Evolutionary conservation across 2,113 vertebrate species (phyloP).

Genomic region (Mohoua ochrocephala): DNA sequence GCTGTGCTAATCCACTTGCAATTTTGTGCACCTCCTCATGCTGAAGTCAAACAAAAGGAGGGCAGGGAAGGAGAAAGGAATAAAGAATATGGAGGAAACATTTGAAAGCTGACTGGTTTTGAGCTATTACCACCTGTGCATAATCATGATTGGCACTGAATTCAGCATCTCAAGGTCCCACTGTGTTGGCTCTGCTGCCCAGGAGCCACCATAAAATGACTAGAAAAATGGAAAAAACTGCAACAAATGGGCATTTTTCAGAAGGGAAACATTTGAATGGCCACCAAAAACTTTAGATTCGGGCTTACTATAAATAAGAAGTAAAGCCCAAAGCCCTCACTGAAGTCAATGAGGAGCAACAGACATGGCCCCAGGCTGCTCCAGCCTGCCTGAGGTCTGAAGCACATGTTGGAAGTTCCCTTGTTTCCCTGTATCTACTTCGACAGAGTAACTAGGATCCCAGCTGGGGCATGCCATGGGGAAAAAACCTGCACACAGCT

Average conservation of each 20-base stretch:
- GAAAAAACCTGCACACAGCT: background rate
- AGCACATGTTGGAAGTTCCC: fast-evolving
- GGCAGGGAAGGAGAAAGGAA: background rate
- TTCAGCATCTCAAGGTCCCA: background rate
- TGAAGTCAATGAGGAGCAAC: background rate
- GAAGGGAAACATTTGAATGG: background rate
- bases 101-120: background rate
- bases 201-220: background rate
- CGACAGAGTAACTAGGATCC: background rate
- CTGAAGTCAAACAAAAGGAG: background rate
- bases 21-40: background rate
- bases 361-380: background rate
- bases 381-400: background rate
- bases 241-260: background rate
- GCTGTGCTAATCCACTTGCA: background rate
- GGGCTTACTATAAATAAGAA: background rate
- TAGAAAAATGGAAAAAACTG: background rate
- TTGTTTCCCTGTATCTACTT: background rate
- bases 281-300: background rate
- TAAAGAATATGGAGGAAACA: background rate
- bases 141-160: background rate
- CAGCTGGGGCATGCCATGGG: fast-evolving
- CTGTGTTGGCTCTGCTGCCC: background rate
- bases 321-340: background rate
- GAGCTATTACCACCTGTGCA: background rate